Base-by-base conservation (phyloP, 2,888 invertebrate species). In the Meiosimyza decipiens region DNA sequence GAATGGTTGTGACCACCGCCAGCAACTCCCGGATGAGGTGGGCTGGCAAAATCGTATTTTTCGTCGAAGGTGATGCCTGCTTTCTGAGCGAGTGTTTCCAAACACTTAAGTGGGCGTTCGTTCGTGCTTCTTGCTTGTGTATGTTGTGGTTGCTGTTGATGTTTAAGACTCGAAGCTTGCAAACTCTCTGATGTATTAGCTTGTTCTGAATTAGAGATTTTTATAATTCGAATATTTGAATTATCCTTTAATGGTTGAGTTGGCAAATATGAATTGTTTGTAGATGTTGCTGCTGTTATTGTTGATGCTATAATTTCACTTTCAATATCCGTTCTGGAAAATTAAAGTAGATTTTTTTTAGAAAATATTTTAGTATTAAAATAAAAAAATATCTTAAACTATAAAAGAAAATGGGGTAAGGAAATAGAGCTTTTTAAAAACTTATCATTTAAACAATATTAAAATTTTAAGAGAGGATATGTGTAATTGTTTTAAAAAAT, bases 11-110 rank as follows among this genome's bases (percentile, higher is more conserved):
- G 13, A 66, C 62, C 28, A 40, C 40, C 40, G 40, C 40, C 40
- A 4, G 71, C 55, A 4, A 62, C 64, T 60, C 79, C 80, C 47
- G 82, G 77, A 79, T 81, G 80, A 51, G 82, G 81, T 59, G 84
- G 80, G 91, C 85, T 72, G 89, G 92, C 91, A 74, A 91, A 91
- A 85, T 92, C 92, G 88, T 92, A 92, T 85, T 92, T 92, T 84
- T 92, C 92, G 83, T 92, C 92, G 81, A 92, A 91, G 18, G 92
- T 92, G 15, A 92, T 92, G 2, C 92, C 92, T 67, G 92, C 92
- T 79, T 92, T 92, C 81, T 92, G 92, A 15, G 92, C 92, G 74
- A 92, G 88, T 0, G 92, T 92, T 83, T 92, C 92, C 76, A 92
- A 85, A 81, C 92, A 92, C 90, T 92, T 92, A 68, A 92, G 83